Evolutionary conservation across 1,140 invertebrate species (phyloP), one percentile per base, ranked within the genome.

Genomic region (Apis cerana): DNA sequence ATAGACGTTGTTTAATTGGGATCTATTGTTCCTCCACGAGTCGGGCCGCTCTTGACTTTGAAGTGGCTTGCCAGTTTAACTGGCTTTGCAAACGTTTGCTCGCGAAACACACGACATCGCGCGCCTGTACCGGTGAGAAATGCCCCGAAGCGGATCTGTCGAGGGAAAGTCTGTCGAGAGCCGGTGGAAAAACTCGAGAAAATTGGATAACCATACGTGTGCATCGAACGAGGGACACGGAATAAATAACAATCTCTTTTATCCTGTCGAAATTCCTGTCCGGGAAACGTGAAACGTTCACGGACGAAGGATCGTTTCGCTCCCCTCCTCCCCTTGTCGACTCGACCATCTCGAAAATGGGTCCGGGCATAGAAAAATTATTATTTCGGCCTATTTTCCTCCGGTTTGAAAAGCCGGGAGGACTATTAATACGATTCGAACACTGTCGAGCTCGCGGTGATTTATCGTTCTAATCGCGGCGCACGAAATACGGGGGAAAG

Each of bases 391-490:
- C 17, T 23, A 61, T 67, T 81, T 75, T 65, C 52, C 33, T 43
- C 23, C 52, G 52, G 50, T 27, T 50, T 43, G 19, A 50, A 67
- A 67, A 65, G 7, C 59, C 33, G 27, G 27, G 13, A 50, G 48
- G 23, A 50, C 27, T 33, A 59, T 54, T 80, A 75, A 75, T 67
- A 71, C 33, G 62, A 81, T 75, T 67, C 61, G 23, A 75, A 27
- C 12, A 58, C 61, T 21, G 74, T 27, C 15, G 43, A 7, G 61
- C 33, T 12, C 2, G 23, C 61, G 61, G 17, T 81, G 79, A 81
- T 81, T 75, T 67, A 81, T 81, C 19, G 79, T 81, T 75, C 74
- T 71, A 65, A 80, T 80, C 70, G 61, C 61, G 4, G 50, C 33
- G 33, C 15, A 48, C 79, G 61, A 65, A 81, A 58, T 27, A 67